Conservation (phyloP, 2,888 invertebrate species). For the Maniola hyperantus region DNA sequence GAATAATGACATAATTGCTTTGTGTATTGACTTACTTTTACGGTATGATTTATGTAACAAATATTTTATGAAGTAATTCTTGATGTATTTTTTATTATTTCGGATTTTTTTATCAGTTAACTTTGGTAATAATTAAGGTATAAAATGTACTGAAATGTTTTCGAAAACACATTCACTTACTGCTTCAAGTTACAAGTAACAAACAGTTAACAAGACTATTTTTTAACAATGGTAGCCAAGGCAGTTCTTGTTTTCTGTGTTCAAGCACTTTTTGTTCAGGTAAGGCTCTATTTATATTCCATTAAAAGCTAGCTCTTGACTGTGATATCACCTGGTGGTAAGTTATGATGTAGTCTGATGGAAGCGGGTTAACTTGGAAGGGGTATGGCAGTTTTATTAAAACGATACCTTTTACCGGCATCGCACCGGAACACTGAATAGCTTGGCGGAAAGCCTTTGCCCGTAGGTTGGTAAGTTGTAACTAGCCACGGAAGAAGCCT, state of each 20-base stretch:
- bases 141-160: not conserved
- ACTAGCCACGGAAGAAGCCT: too few species aligned
- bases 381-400: too few species aligned
- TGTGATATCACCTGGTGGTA: too few species aligned
- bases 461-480: too few species aligned
- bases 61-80: not conserved
- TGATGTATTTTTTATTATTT: not conserved
- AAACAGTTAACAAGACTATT: not conserved
- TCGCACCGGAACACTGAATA: too few species aligned
- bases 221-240: conserved; percentile 4
- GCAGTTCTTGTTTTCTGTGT: conserved; percentile 15
- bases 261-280: conserved; percentile 23
- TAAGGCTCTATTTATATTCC: not conserved
- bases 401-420: too few species aligned
- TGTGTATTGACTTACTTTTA: not conserved
- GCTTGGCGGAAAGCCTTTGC: too few species aligned
- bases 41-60: not conserved
- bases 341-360: too few species aligned
- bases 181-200: not conserved
- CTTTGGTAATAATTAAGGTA: not conserved
- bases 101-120: not conserved
- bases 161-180: not conserved
- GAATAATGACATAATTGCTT: too few species aligned
- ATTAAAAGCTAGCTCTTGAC: too few species aligned
- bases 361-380: too few species aligned